Base-by-base conservation (phyloP, 2,888 invertebrate species). In the Troilus luridus region DNA sequence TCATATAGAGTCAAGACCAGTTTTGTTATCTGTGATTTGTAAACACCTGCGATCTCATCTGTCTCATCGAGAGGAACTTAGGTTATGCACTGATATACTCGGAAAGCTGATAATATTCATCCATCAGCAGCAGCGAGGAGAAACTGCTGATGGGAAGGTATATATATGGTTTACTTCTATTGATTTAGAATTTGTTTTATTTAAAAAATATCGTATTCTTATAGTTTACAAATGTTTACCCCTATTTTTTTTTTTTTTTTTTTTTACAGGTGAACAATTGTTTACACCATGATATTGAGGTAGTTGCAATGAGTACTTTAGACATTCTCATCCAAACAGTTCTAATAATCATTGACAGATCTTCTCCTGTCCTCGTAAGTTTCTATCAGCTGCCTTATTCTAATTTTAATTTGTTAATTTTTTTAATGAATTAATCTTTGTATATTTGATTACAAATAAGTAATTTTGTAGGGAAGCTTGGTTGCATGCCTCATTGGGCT, bases 261-360 rank as follows among this genome's bases (percentile, higher is more conserved):
- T 77, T n/a, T 91, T 93, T 93, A 17, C 92, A 94, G 94, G 95
- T 96, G 56, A 96, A 95, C 93, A 96, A 96, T 92, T 95, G 95
- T 93, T 95, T 96, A 56, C 96, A 97, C 93, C 96, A 97, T 85
- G 98, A 98, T 93, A 96, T 98, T 6, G 98, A 98, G 93, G 97
- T 97, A 0, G 94, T 98, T 9, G 97, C 97, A 93, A 94, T 97
- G 92, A 97, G 97, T 92, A 96, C 97, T 10, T 94, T 98, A 91
- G 98, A 98, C 93, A 97, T 98, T 92, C 95, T 98, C 10, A 97
- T 98, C 88, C 97, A 98, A 94, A 97, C 98, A 0, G 97, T 98
- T 10, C 95, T 98, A 92, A 96, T 97, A 92, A 96, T 98, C 58
- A 97, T 98, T 93, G 97, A 98, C 92, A 96, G 97, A 62, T 97